Evolutionary conservation across 2,888 invertebrate genomes (phyloP).

Genomic region (Barypeithes pellucidus): DNA sequence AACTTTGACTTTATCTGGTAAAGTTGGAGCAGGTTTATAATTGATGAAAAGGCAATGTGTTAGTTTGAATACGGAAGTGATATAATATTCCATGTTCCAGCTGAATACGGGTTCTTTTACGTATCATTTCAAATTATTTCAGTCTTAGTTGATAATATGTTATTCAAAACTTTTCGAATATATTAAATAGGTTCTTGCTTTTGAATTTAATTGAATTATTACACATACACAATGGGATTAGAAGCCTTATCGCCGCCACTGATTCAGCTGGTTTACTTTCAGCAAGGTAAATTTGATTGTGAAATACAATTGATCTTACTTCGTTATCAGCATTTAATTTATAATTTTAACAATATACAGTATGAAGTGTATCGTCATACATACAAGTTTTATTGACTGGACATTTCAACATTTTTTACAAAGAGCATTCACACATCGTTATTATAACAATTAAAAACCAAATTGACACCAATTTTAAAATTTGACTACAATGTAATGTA

Average conservation of each 20-base stretch:
- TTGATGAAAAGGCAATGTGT: neutral
- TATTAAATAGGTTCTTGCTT: too few species aligned
- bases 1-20: constrained; percentile 29
- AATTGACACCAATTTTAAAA: constrained; percentile 12
- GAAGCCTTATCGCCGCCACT: too few species aligned
- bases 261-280: too few species aligned
- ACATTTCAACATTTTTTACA: constrained; percentile 69
- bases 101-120: neutral
- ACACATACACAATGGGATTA: too few species aligned
- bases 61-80: neutral
- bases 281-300: too few species aligned
- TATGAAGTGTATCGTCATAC: constrained; percentile 70
- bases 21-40: neutral
- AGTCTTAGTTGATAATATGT: too few species aligned
- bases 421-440: constrained; percentile 66
- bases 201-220: too few species aligned
- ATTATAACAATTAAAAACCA: constrained; percentile 51
- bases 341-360: constrained; percentile 70
- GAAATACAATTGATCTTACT: constrained; percentile 1
- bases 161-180: too few species aligned
- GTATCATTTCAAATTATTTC: too few species aligned
- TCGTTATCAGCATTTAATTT: constrained; percentile 35
- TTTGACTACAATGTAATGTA: neutral
- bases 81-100: neutral
- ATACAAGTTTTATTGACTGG: constrained; percentile 71